Base-by-base conservation (phyloP, 1,140 invertebrate species). In the Dinothrombium tinctorium region DNA sequence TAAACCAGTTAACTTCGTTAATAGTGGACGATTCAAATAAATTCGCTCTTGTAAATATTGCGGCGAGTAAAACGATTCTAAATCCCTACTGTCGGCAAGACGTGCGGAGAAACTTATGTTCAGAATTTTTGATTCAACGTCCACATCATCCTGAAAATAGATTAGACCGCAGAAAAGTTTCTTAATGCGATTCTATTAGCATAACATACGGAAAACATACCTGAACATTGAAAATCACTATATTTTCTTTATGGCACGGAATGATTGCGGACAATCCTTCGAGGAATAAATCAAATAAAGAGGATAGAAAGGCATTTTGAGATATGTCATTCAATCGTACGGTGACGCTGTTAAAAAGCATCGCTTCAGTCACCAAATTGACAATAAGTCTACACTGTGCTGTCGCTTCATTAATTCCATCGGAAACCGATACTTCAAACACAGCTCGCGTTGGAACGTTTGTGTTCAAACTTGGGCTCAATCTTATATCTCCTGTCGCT, bases 41-140 rank as follows among this genome's bases (percentile, higher is more conserved):
- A 95, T 79, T n/a, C 78, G 62, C 57, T 95, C 87, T 49, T 86
- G 74, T 8, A 96, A 64, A 53, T 76, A 86, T 47, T 90, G 80
- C 0, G 81, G 74, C 23, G 70, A 67, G 52, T 84, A 83, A 55
- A 79, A 90, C 3, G 54, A 44, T 46, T 75, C 74, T 4, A 66
- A 60, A 37, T 74, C 68, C n/a, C 70, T 63, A 0, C 73, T 68
- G 46, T 79, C 77, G 9, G 79, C 72, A 46, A 73, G 65, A 37
- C 71, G 63, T 3, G 83, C 84, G 0, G 87, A 89, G 52, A 98
- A 90, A 49, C 82, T 92, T 1, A 96, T 78, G 53, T 95, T 95
- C 2, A 96, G 54, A 26, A 92, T 82, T 50, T 77, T 74, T 0
- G 72, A 70, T 6, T 73, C 68, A 0, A 86, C 79, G 53, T 90